These are phyloP conservation scores for Apodemus speciosus DNA, from an alignment of 2,113 vertebrate genomes.

Conservation along the genomic window DNA sequence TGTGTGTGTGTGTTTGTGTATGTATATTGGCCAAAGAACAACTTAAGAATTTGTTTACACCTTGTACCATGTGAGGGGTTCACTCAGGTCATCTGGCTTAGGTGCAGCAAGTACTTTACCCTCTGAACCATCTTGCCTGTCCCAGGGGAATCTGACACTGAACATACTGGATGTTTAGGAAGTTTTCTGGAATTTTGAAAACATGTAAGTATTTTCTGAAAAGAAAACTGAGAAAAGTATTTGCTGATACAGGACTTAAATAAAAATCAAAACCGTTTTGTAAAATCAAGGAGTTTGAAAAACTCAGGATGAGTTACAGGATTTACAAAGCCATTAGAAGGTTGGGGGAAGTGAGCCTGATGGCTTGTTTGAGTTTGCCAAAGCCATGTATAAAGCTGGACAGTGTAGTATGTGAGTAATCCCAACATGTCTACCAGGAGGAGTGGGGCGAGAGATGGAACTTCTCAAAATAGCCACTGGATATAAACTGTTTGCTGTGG, in stretches of 20 bases:
- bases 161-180: constrained; percentile 53
- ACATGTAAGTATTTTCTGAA: constrained; percentile 36
- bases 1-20: background rate
- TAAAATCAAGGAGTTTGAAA: constrained; percentile 47
- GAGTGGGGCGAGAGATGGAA: background rate
- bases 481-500: background rate
- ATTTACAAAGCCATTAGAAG: background rate
- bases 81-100: background rate
- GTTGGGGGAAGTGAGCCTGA: background rate
- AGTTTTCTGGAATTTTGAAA: constrained; percentile 46
- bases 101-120: background rate
- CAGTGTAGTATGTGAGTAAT: background rate
- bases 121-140: background rate
- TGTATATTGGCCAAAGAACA: background rate
- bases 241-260: constrained; percentile 38
- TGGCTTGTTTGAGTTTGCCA: background rate
- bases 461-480: background rate
- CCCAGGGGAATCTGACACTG: background rate
- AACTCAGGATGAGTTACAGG: constrained; percentile 33
- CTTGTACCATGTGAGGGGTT: background rate
- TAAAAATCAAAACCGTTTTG: constrained; percentile 40
- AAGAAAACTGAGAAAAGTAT: constrained; percentile 12
- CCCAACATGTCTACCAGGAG: background rate
- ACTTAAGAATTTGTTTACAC: background rate
- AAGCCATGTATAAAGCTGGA: background rate